A percentile compares a stretch with the other conserved stretches of the same genome.
These are phyloP conservation scores for Xylocampa areola DNA, from an alignment of 2,888 invertebrate species.

Conservation along the genomic window DNA sequence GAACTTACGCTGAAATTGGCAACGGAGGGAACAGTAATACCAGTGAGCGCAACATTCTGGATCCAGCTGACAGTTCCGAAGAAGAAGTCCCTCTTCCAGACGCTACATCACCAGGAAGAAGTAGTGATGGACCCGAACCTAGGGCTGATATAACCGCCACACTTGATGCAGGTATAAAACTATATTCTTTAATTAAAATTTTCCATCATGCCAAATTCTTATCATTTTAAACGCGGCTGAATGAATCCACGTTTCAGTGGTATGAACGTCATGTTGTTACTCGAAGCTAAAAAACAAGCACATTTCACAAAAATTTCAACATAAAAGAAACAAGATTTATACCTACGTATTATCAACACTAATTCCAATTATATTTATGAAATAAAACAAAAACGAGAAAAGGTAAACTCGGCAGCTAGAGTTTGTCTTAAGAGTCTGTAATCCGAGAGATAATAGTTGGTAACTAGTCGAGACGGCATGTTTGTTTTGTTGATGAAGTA, in stretches of 20 bases:
- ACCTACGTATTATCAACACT: conserved; percentile 17
- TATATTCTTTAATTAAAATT: no score
- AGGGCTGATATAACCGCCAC: conserved; percentile 85
- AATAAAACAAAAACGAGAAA: conserved; percentile 63
- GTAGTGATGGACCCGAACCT: conserved; percentile 87
- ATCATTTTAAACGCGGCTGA: neutral
- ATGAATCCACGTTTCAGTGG: conserved; percentile 2
- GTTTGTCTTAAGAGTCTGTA: conserved; percentile 76
- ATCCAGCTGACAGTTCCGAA: conserved; percentile 87
- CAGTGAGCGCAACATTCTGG: conserved; percentile 84
- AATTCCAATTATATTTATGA: conserved; percentile 51
- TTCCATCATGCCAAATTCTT: neutral
- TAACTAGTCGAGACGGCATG: conserved; percentile 78
- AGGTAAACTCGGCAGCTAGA: conserved; percentile 67
- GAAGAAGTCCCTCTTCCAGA: conserved; percentile 86
- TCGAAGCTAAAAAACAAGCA: conserved; percentile 2
- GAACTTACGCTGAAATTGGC: conserved; percentile 87
- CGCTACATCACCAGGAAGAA: conserved; percentile 85
- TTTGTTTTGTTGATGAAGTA: conserved; percentile 82
- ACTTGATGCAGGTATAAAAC: conserved; percentile 78
- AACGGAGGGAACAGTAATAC: conserved; percentile 82
- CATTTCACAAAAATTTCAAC: conserved; percentile 16
- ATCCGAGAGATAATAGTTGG: conserved; percentile 83
- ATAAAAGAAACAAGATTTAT: conserved; percentile 14
- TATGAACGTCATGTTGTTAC: conserved; percentile 30